These are phyloP conservation scores for Colletes latitarsis DNA, from an alignment of 1,140 invertebrate genomes.

Conservation along the genomic window DNA sequence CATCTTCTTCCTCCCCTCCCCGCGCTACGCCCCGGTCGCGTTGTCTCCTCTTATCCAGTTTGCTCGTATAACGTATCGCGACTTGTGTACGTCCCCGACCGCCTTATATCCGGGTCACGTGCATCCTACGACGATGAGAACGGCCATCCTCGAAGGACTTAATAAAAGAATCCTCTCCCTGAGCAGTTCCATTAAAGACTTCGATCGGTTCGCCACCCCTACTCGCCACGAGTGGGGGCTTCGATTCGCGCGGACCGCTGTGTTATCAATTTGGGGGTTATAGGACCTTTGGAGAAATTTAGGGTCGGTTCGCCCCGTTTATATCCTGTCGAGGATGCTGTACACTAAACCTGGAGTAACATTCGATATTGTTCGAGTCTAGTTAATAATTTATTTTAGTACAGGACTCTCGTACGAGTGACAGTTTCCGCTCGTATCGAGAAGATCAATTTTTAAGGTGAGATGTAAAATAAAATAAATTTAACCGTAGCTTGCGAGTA, in stretches of 20 bases:
- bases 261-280: background rate
- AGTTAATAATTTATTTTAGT: too few species aligned
- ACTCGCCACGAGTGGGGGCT: too few species aligned
- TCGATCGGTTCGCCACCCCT: background rate
- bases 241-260: background rate
- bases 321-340: background rate
- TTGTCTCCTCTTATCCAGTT: conserved; percentile 42
- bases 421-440: too few species aligned
- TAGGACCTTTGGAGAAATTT: background rate
- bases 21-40: background rate
- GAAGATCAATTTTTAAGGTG: too few species aligned
- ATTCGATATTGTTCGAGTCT: too few species aligned
- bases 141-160: conserved; percentile 21
- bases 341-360: too few species aligned
- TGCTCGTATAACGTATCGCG: conserved; percentile 50
- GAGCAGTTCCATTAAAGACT: background rate
- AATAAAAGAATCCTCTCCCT: conserved; percentile 27
- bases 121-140: conserved; percentile 52
- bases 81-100: conserved; percentile 10
- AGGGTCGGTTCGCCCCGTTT: background rate
- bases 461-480: too few species aligned
- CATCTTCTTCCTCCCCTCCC: conserved; percentile 18
- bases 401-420: too few species aligned
- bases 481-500: too few species aligned
- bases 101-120: conserved; percentile 56